phyloP scores from a whole-genome alignment of 2,113 vertebrate genomes.

The Caranx ignobilis region DNA sequence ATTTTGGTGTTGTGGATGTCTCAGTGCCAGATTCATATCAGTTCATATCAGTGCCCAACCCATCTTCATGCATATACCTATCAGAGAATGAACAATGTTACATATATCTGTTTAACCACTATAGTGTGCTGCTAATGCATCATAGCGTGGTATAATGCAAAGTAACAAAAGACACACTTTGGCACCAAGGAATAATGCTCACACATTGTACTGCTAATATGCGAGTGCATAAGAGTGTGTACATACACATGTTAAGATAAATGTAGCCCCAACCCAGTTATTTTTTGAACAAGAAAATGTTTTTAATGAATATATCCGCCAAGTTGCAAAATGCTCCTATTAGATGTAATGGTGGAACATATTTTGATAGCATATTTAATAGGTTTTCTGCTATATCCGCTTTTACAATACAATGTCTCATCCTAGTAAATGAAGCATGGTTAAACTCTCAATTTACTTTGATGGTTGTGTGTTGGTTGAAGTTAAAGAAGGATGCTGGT shows the following conservation, averaged over 20 bases:
- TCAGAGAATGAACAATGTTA: neutral
- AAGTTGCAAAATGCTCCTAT: neutral
- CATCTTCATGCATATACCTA: conserved; percentile 34
- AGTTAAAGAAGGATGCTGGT: neutral
- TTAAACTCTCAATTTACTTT: neutral
- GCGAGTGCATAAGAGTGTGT: too few relatives aligned
- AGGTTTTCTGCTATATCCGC: neutral
- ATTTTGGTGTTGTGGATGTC: conserved; percentile 45
- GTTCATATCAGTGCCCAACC: conserved; percentile 47
- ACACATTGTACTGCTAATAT: neutral
- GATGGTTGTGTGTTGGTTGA: neutral
- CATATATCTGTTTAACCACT: neutral
- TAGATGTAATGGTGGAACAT: neutral
- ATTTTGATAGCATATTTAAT: neutral
- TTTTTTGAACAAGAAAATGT: neutral
- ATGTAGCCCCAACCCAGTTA: neutral
- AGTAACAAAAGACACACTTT: neutral
- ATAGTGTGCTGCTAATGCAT: conserved; percentile 6
- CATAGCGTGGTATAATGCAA: neutral
- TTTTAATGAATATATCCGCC: neutral
- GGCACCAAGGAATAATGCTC: neutral
- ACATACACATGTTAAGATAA: neutral
- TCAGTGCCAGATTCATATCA: conserved; percentile 59
- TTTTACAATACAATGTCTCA: neutral
- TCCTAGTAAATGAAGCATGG: neutral